Evolutionary conservation across 2,797 vertebrate species (phyloP).

Genomic region (Pteronotus mesoamericanus): DNA sequence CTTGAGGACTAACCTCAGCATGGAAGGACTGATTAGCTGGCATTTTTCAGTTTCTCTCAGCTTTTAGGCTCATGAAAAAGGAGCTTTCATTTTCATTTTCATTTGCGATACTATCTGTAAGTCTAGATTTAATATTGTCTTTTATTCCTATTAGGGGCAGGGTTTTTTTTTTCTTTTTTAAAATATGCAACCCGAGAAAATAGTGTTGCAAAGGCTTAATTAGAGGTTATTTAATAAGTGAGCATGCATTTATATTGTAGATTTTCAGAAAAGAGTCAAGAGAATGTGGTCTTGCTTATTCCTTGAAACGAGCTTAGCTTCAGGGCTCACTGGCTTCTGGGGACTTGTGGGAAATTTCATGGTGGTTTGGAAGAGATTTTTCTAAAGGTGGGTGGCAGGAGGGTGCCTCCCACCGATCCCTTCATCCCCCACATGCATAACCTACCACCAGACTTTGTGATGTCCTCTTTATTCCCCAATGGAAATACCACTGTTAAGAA

Average conservation of each 20-base stretch:
- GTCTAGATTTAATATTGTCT: background rate
- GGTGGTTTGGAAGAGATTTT: background rate
- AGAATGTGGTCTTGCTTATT: background rate
- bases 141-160: background rate
- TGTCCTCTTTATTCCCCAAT: background rate
- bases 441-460: too few relatives aligned
- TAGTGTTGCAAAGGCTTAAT: background rate
- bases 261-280: background rate
- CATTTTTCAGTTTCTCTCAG: background rate
- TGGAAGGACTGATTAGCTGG: background rate
- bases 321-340: background rate
- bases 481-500: background rate
- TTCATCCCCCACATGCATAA: fast-evolving
- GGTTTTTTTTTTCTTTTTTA: background rate
- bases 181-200: background rate
- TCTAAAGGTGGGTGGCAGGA: background rate
- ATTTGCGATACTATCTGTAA: background rate
- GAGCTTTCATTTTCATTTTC: background rate
- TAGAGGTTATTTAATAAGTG: background rate
- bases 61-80: background rate
- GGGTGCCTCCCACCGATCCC: background rate
- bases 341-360: background rate
- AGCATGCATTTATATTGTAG: background rate
- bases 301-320: background rate
- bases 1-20: fast-evolving